Evolutionary conservation across 30 jellyfish, hydroid and myxozoan species (phyloP), one percentile per base, ranked within the genome.

Genomic region (Turritopsis rubra): DNA sequence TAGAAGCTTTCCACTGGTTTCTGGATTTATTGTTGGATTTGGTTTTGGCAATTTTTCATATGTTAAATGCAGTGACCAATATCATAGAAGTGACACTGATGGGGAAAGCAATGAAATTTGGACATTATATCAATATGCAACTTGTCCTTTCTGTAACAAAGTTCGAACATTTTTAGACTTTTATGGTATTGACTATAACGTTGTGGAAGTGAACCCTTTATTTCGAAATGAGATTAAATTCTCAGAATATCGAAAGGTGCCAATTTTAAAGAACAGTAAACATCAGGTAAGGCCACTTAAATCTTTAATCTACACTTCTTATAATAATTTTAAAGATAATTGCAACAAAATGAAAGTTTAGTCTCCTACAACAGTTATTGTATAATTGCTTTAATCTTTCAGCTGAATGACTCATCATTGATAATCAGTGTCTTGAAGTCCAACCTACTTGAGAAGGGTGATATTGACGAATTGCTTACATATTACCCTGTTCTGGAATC

Each of bases 91-190:
- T 28, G 20, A 26, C 1, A 1, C 7, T 17, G 29, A 77, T 18
- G 75, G 23, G 18, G 66, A 29, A 18, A 29, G 8, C 19, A 77
- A 29, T 77, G 71, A 77, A 17, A 54, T 16, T 13, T 52, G 87
- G 86, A 83, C 73, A 16, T 75, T 85, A 66, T 93, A 85, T 75
- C 99, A 93, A 76, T 93, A 93, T 65, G 85, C 95, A 16, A 93
- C 96, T 20, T 93, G 99, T 79, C 99, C 99, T 26, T 93, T 93
- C 71, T 93, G 99, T 71, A 84, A 97, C 76, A 93, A 93, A 93
- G 99, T 93, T 8, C 78, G 99, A 71, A 92, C 97, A 28, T 93
- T 93, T 72, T 76, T 93, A 79, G 99, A 93, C 70, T 93, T 86
- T 68, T 93, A 88, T 83, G 99, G 97, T 26, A 81, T 93, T 21